Percentiles rank a stretch among this genome's conserved stretches.
phyloP scores from a whole-genome alignment of 92 coral and sea anemone species.

The Parazoanthus swiftii region DNA sequence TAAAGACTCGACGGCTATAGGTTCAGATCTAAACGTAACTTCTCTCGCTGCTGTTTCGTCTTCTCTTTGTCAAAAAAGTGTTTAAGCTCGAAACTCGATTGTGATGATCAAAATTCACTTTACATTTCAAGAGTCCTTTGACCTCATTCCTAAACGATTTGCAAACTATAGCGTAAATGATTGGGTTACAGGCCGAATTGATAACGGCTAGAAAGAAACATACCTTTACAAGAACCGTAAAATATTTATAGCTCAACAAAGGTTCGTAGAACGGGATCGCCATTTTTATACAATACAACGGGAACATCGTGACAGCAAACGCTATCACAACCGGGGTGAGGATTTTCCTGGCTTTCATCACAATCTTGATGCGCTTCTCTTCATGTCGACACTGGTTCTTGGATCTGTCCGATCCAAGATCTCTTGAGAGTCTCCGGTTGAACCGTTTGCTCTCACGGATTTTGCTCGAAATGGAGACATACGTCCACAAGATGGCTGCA shows the following conservation, averaged over 20 bases:
- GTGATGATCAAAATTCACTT: neutral
- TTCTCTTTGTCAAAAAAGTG: neutral
- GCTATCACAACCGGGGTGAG: neutral
- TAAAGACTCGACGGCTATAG: no score
- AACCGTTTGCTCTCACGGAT: neutral
- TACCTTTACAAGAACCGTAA: neutral
- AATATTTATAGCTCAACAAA: neutral
- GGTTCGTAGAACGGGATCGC: neutral
- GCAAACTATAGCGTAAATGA: no score
- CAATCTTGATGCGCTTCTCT: neutral
- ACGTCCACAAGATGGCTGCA: neutral
- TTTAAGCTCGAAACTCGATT: neutral
- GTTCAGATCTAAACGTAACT: neutral
- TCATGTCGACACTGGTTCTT: constrained; percentile 5
- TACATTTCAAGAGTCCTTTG: neutral
- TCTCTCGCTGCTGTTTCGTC: neutral
- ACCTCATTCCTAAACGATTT: constrained; percentile 1
- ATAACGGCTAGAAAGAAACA: constrained; percentile 5
- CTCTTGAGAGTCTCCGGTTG: neutral
- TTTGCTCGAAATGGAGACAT: constrained; percentile 2
- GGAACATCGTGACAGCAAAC: neutral
- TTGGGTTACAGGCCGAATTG: constrained; percentile 2
- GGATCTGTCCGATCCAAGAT: neutral
- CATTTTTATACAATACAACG: neutral
- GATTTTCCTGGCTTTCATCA: no score